Conservation (phyloP, 2,888 invertebrate species). For the Oxytorus armatus region DNA sequence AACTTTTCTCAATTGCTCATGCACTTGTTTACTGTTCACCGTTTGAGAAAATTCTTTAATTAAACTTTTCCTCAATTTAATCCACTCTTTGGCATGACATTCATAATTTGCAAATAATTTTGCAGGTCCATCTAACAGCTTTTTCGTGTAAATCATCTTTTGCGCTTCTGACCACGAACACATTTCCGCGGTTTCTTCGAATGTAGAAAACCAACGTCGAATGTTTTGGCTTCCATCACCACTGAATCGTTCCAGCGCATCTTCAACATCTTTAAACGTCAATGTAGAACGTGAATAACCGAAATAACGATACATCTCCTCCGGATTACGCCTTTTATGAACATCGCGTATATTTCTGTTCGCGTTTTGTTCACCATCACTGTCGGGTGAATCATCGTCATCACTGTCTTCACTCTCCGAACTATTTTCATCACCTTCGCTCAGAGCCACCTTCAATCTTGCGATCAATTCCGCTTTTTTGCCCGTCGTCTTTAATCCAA, state of each 20-base stretch:
- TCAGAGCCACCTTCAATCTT: no score
- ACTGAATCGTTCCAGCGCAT: slow-evolving; percentile 2
- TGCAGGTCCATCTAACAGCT: not conserved
- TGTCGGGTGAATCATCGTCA: no score
- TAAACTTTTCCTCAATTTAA: not conserved
- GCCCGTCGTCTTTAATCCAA: no score
- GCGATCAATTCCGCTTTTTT: no score
- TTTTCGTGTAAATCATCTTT: not conserved
- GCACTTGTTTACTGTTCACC: not conserved
- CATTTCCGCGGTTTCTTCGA: not conserved
- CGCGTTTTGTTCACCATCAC: no score
- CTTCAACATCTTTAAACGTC: slow-evolving; percentile 4
- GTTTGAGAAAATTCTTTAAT: not conserved
- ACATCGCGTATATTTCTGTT: no score
- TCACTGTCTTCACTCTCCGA: no score
- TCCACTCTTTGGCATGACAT: not conserved
- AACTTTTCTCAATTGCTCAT: not conserved
- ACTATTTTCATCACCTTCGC: no score
- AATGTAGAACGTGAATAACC: not conserved
- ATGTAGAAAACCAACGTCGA: not conserved
- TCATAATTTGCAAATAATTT: not conserved
- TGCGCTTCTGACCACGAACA: not conserved
- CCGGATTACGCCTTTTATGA: no score
- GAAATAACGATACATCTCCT: no score
- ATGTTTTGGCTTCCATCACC: not conserved